Conservation (phyloP, 2,113 vertebrate genomes). For the Mesitornis unicolor region DNA sequence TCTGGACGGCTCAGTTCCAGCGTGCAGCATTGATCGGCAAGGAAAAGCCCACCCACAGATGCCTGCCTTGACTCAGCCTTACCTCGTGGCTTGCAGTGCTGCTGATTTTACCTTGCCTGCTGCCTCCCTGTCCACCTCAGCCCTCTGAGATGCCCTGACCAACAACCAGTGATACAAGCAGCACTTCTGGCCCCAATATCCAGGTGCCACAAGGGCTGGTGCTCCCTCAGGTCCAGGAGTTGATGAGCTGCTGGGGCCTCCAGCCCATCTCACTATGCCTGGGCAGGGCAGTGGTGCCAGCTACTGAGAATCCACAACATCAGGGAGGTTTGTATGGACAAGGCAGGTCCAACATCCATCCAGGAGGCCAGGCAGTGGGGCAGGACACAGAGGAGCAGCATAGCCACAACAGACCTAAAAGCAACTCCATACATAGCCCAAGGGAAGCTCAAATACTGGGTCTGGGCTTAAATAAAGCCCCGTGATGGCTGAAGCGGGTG, state of each 20-base stretch:
- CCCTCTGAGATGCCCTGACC: neutral
- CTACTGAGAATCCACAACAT: neutral
- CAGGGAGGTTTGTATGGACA: too few species aligned
- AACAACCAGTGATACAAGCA: rapidly evolving
- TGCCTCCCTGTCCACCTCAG: neutral
- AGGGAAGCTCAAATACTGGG: rapidly evolving
- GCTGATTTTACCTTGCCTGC: neutral
- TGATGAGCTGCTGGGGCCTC: neutral
- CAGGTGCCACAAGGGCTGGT: neutral
- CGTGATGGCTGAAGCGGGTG: neutral
- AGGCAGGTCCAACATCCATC: neutral
- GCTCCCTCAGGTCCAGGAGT: neutral
- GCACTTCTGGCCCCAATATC: neutral
- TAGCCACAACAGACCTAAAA: rapidly evolving
- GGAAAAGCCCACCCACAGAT: too few species aligned
- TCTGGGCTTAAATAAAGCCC: neutral
- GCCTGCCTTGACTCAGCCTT: neutral
- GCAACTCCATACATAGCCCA: rapidly evolving
- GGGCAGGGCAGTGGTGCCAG: neutral
- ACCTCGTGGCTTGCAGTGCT: rapidly evolving
- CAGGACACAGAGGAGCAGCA: neutral
- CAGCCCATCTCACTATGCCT: neutral
- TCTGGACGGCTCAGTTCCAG: neutral
- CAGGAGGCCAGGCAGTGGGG: rapidly evolving
- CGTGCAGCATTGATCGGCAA: neutral